phyloP scores from a whole-genome alignment of 2,797 vertebrate species.

The Lithobates sylvaticus region DNA sequence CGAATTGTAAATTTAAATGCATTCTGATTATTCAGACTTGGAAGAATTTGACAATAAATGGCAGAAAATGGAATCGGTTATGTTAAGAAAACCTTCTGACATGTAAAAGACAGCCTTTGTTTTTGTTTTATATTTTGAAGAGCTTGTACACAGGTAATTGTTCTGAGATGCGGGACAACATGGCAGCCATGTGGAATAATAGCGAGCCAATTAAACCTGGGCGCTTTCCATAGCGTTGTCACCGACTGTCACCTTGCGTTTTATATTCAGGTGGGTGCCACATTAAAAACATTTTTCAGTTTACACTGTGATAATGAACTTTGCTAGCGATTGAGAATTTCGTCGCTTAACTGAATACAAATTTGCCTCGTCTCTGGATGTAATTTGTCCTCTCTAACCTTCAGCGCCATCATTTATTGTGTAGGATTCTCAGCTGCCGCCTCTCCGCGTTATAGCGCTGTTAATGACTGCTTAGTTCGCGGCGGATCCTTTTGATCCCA shows the following conservation, averaged over 20 bases:
- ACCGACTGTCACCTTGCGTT: slow-evolving; percentile 10
- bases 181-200: neutral
- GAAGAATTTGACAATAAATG: neutral
- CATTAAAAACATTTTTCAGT: neutral
- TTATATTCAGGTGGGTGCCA: neutral
- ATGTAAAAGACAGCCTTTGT: neutral
- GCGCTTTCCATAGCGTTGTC: slow-evolving; percentile 1
- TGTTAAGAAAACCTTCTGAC: neutral
- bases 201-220: no score
- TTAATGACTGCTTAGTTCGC: neutral
- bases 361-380: neutral
- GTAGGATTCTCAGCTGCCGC: neutral
- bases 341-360: neutral
- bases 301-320: slow-evolving; percentile 5
- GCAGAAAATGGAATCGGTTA: neutral
- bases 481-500: slow-evolving; percentile 9
- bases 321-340: neutral
- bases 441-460: neutral
- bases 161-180: neutral
- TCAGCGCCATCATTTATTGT: slow-evolving; percentile 2
- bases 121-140: no score
- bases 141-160: neutral
- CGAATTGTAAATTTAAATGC: neutral
- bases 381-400: slow-evolving; percentile 25
- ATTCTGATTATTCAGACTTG: no score